Evolutionary conservation across 1,140 invertebrate species (phyloP), one percentile per base, ranked within the genome.

Genomic region (Frieseomelitta varia): DNA sequence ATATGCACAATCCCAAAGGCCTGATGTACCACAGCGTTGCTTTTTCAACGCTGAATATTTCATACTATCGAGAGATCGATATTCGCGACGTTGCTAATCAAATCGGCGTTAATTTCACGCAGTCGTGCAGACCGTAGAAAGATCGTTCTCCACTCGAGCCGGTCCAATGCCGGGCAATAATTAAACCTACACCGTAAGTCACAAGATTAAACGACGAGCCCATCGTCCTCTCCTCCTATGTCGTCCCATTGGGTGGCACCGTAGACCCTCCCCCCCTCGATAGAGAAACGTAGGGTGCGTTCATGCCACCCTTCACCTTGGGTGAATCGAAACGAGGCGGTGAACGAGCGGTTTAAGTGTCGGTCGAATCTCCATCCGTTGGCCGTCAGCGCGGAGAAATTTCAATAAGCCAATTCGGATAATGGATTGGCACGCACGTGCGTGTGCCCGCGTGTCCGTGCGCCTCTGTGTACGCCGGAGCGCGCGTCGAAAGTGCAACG

Each of bases 371-470:
- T 91, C 93, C 93, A 94, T 94, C 92, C 91, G 92, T 94, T 94
- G 90, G 87, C 92, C 92, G 93, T 94, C 93, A 92, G 89, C 27
- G 73, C 83, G 77, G 90, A 90, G 92, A 94, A 94, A 94, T 94
- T 94, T 94, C 94, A 94, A 94, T 94, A 94, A 94, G 94, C 93
- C 94, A 94, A 94, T 94, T 93, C 93, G 91, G 89, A 92, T 94
- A 94, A 94, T 94, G 93, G 94, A 94, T 94, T 91, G 92, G 91
- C 92, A 92, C 90, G 90, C 93, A 92, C 91, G 91, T 92, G 91
- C 86, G 90, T 80, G 79, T 74, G 86, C 30, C 73, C 27, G 51
- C 61, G 69, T 83, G 86, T 87, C 65, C 21, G 47, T 75, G 81
- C 30, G 80, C 63, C 27, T 39, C 27, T 53, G 58, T 53, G 58